These are phyloP conservation scores for Cantharis flavilabris DNA, from an alignment of 2,888 invertebrate species.

Conservation along the genomic window DNA sequence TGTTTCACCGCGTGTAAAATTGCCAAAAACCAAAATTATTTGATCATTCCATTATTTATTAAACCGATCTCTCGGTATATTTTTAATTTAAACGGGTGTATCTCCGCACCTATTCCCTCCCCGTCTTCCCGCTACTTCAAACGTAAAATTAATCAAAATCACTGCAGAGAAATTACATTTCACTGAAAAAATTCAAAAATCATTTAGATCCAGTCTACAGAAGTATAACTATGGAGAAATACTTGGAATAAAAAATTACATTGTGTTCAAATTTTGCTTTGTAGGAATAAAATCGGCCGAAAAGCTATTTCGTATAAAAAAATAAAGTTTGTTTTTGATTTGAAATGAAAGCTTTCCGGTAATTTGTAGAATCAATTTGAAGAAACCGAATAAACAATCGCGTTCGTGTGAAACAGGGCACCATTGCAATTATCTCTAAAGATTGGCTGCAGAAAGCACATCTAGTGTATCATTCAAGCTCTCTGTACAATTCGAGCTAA, in stretches of 20 bases:
- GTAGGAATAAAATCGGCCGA: not conserved
- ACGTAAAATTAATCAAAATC: not conserved
- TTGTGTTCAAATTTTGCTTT: not conserved
- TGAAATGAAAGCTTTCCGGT: not conserved
- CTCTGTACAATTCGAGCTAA: slow-evolving; percentile 14
- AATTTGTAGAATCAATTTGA: slow-evolving; percentile 15
- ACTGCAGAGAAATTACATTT: not conserved
- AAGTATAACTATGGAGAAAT: not conserved
- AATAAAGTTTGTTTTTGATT: not conserved
- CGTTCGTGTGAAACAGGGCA: slow-evolving; percentile 6
- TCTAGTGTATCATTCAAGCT: slow-evolving; percentile 11
- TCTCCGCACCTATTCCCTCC: not conserved
- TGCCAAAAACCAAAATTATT: not conserved
- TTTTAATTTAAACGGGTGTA: not conserved
- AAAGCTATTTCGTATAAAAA: not conserved
- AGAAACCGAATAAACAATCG: slow-evolving; percentile 9
- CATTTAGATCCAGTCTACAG: not conserved
- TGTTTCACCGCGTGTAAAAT: not conserved
- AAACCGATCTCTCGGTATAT: not conserved
- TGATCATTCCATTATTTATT: not conserved
- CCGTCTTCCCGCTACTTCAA: not conserved
- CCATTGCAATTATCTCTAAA: slow-evolving; percentile 13
- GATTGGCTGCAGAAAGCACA: slow-evolving; percentile 17
- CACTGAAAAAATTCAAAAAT: not conserved
- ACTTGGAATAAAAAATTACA: not conserved